phyloP scores from a whole-genome alignment of 2,797 vertebrate species.

The Etheostoma nigrum region DNA sequence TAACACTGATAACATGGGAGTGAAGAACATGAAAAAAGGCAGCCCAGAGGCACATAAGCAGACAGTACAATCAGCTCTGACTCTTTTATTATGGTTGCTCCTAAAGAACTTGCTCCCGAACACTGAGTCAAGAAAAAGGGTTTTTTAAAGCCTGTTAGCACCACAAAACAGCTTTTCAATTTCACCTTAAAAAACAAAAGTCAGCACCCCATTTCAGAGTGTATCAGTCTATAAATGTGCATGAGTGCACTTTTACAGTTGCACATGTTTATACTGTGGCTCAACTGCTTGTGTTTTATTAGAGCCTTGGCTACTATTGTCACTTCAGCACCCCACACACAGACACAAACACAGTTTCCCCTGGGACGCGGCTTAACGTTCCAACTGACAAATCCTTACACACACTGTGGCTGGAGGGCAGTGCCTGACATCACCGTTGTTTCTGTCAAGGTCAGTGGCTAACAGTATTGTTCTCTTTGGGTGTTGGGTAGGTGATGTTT shows the following conservation, averaged over 20 bases:
- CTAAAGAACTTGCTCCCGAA: constrained; percentile 4
- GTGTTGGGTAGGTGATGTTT: constrained; percentile 33
- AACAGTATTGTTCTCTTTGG: constrained; percentile 37
- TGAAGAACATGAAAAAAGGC: constrained; percentile 30
- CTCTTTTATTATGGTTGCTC: constrained; percentile 17
- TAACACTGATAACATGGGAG: constrained; percentile 19
- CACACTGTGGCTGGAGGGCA: constrained; percentile 49
- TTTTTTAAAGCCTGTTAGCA: not conserved
- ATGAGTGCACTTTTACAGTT: constrained; percentile 6
- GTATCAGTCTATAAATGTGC: constrained; percentile 10
- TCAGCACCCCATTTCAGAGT: not conserved
- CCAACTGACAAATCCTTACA: constrained; percentile 57
- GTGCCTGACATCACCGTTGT: constrained; percentile 59
- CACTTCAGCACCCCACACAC: not conserved
- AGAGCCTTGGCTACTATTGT: constrained; percentile 20
- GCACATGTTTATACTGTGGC: not conserved
- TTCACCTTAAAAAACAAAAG: constrained; percentile 15
- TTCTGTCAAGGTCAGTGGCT: constrained; percentile 65
- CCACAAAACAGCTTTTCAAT: constrained; percentile 25
- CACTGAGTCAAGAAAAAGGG: constrained; percentile 8
- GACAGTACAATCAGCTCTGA: not conserved
- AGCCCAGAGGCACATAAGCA: constrained; percentile 35
- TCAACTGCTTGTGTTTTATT: constrained; percentile 25
- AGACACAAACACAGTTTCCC: constrained; percentile 34
- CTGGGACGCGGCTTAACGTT: constrained; percentile 48